Evolutionary conservation across 1,140 invertebrate species (phyloP).

Genomic region (Drosophila watanabei): DNA sequence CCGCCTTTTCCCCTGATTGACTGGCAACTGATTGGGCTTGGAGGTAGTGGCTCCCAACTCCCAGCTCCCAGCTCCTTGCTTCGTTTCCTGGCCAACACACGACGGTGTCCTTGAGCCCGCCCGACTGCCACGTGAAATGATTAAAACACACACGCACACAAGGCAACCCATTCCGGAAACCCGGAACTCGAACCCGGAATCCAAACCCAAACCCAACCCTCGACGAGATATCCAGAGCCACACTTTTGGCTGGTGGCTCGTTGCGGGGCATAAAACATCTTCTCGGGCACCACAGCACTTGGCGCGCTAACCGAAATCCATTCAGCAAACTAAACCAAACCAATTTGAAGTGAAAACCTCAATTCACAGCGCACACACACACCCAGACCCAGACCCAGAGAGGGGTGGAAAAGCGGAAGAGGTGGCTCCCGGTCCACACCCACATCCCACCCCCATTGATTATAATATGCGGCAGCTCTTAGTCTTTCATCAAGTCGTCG

Average conservation of each 20-base stretch:
- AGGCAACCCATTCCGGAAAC: background rate
- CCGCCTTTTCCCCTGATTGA: conserved; percentile 7
- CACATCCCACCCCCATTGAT: conserved; percentile 46
- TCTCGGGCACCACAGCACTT: conserved; percentile 47
- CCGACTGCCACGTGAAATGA: conserved; percentile 38
- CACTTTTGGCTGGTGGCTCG: background rate
- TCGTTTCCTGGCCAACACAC: conserved; percentile 31
- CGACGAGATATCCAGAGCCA: background rate
- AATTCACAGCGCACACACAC: conserved; percentile 48
- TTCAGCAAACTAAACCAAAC: conserved; percentile 73
- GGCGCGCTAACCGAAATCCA: conserved; percentile 60
- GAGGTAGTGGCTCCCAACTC: background rate
- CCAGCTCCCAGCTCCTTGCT: background rate
- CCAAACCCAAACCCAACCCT: background rate
- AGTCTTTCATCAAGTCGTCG: conserved; percentile 57
- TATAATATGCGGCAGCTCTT: conserved; percentile 59
- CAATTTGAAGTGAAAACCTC: conserved; percentile 69
- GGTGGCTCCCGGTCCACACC: background rate
- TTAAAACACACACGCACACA: conserved; percentile 44
- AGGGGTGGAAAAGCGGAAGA: background rate
- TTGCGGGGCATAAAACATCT: conserved; percentile 34
- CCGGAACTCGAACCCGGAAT: background rate
- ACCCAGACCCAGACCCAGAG: conserved; percentile 1
- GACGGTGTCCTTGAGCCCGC: conserved; percentile 33
- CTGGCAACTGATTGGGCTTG: conserved; percentile 29